phyloP scores from a whole-genome alignment of 2,113 vertebrate species.

The Miniopterus natalensis region DNA sequence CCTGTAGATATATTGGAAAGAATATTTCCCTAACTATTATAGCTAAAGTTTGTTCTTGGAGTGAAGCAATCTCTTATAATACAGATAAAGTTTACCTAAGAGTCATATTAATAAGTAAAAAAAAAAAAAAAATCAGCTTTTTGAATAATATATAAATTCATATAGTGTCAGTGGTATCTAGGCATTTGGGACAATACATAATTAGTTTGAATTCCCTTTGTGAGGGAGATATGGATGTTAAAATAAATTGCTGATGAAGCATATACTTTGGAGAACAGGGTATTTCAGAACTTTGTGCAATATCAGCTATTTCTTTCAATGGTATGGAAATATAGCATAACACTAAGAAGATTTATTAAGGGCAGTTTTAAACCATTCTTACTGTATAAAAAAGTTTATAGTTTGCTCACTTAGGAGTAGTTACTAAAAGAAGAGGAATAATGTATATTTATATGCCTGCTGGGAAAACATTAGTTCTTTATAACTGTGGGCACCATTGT shows the following conservation, averaged over 20 bases:
- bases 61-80: slow-evolving; percentile 70
- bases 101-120: slow-evolving; percentile 75
- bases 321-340: slow-evolving; percentile 65
- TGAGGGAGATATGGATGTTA: slow-evolving; percentile 78
- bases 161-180: slow-evolving; percentile 76
- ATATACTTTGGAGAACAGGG: slow-evolving; percentile 75
- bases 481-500: slow-evolving; percentile 56
- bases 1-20: slow-evolving; percentile 64
- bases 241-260: slow-evolving; percentile 79
- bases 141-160: slow-evolving; percentile 79
- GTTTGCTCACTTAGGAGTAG: slow-evolving; percentile 70
- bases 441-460: slow-evolving; percentile 37
- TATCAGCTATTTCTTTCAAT: slow-evolving; percentile 79
- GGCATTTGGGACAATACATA: slow-evolving; percentile 81
- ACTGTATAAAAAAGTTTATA: slow-evolving; percentile 65
- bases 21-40: slow-evolving; percentile 57
- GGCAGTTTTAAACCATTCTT: slow-evolving; percentile 73
- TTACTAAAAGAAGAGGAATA: slow-evolving; percentile 60
- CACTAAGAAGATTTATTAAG: slow-evolving; percentile 78
- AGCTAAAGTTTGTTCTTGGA: slow-evolving; percentile 63
- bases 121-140: slow-evolving; percentile 74
- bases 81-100: slow-evolving; percentile 81
- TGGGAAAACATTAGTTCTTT: slow-evolving; percentile 33
- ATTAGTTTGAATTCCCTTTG: slow-evolving; percentile 83
- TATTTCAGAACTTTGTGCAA: slow-evolving; percentile 77